Percentiles rank a stretch among this genome's conserved stretches.
Evolutionary conservation across 2,797 vertebrate genomes (phyloP).

Genomic region (Melopsittacus undulatus): DNA sequence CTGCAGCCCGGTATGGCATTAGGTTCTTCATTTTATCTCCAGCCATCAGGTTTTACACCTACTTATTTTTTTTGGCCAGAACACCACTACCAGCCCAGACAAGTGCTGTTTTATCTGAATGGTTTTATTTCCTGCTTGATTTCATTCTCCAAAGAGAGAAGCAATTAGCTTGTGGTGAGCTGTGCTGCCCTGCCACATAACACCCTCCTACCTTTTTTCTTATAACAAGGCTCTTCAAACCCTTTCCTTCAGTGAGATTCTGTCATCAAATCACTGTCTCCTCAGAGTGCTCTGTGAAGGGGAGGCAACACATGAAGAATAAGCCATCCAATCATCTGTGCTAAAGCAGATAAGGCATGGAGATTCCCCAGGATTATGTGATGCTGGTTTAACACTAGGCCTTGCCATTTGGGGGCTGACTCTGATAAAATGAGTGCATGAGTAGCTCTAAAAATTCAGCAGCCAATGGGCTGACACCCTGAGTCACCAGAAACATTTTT

Average conservation of each 20-base stretch:
- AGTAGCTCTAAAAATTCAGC: neutral
- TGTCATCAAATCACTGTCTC: neutral
- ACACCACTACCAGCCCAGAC: neutral
- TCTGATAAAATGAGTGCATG: neutral
- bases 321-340: neutral
- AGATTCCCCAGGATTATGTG: neutral
- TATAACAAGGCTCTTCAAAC: neutral
- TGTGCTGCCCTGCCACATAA: neutral
- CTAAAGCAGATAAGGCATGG: neutral
- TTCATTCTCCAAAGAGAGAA: neutral
- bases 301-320: neutral
- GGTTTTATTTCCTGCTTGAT: neutral
- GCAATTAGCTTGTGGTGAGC: neutral
- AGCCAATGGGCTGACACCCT: neutral
- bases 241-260: neutral
- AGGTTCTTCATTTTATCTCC: neutral
- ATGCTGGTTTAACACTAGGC: neutral
- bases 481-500: neutral
- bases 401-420: neutral
- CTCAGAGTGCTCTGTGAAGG: neutral
- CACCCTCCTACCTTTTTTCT: neutral
- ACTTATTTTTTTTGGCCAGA: neutral
- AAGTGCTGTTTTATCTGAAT: neutral
- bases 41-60: neutral
- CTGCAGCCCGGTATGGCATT: neutral